Evolutionary conservation across 2,797 vertebrate species (phyloP), one percentile per base, ranked within the genome.

Genomic region (Catamblyrhynchus diadema): DNA sequence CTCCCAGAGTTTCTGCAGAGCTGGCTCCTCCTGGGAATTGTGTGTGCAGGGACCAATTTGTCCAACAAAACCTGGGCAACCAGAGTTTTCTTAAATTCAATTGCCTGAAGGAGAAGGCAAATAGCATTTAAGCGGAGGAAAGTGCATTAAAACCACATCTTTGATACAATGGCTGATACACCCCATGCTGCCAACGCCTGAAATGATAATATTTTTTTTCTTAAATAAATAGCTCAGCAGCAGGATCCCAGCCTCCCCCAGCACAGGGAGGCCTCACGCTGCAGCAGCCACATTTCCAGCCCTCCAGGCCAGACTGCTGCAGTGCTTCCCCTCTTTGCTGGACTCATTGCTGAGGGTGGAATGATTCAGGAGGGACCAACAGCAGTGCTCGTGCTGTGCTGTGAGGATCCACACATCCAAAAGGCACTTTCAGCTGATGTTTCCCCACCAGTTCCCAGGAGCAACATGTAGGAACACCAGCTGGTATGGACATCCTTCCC

Each of bases 171-270:
- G 91, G 82, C 92, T 20, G 81, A 95, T 97, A 84, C 54, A 86
- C 54, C 67, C 90, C 79, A 94, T 0, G 50, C 96, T 90, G 87
- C 94, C 94, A 90, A 89, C 23, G 95, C 67, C 94, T 93, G 96
- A 97, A 96, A 97, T 96, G 88, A 97, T 96, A 96, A 97, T 97
- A 96, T 97, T 97, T 96, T 96, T 95, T 95, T 97, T 97, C 96
- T 95, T 97, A 96, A 96, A 96, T 93, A 97, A 97, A 97, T 97
- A 97, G 56, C 53, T 86, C 92, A 66, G 73, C 82, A 54, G 83
- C 71, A 82, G 86, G 72, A 95, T 88, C 86, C 64, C 88, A 90
- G 59, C 77, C 61, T 93, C 62, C 80, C 27, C 74, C 59, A 0
- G 67, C 67, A 88, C 33, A 71, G 82, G 21, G 77, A 86, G 50